Percentiles rank a stretch among this genome's conserved stretches.
Conservation (phyloP, 1,140 invertebrate genomes). For the Cydia pomonella region DNA sequence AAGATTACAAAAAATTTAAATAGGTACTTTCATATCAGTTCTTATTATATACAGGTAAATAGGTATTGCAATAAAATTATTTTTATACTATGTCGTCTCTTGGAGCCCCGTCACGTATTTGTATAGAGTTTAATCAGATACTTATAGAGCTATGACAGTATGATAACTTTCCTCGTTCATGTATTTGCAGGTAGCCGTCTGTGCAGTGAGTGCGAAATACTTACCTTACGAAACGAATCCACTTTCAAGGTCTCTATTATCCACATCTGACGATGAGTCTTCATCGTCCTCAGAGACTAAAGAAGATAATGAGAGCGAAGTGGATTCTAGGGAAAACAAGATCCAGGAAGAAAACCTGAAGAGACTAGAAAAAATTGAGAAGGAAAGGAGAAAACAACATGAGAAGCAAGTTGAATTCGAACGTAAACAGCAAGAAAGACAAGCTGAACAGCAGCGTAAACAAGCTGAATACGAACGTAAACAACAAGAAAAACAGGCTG, state of each 20-base stretch:
- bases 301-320: conserved; percentile 41
- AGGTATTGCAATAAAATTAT: too few relatives aligned
- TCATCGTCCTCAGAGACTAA: conserved; percentile 45
- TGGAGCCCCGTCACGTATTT: too few relatives aligned
- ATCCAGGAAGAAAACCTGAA: conserved; percentile 35
- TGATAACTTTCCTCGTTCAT: not conserved
- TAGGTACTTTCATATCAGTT: too few relatives aligned
- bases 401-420: conserved; percentile 34
- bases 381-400: conserved; percentile 31
- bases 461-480: conserved; percentile 34
- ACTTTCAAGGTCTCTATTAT: conserved; percentile 42
- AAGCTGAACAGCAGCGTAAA: conserved; percentile 35
- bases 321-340: conserved; percentile 37
- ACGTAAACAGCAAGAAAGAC: conserved; percentile 36
- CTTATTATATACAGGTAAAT: too few relatives aligned
- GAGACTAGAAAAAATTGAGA: conserved; percentile 29
- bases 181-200: conserved; percentile 59
- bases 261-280: conserved; percentile 50
- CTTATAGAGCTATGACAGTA: not conserved
- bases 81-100: too few relatives aligned
- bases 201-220: conserved; percentile 65
- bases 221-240: conserved; percentile 55
- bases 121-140: too few relatives aligned
- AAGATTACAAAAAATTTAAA: too few relatives aligned
- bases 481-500: conserved; percentile 37